Evolutionary conservation across 2,113 vertebrate genomes (phyloP).

Genomic region (Cercocebus atys): DNA sequence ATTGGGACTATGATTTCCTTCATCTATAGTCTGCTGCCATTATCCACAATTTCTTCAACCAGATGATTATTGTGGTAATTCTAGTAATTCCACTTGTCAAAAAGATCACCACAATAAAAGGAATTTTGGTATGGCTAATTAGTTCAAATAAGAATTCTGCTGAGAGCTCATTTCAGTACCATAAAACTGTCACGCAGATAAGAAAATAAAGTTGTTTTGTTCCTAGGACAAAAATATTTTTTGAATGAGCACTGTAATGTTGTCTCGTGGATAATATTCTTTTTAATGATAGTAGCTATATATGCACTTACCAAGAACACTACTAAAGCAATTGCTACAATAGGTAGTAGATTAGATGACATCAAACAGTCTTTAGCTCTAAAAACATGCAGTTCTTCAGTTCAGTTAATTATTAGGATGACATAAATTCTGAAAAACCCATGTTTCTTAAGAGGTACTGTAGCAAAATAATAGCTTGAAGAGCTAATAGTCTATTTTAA

Average conservation of each 20-base stretch:
- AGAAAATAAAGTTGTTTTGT: conserved; percentile 50
- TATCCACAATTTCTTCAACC: conserved; percentile 33
- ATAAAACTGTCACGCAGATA: neutral
- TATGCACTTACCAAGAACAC: neutral
- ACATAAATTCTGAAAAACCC: conserved; percentile 44
- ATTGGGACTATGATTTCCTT: neutral
- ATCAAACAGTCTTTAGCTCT: conserved; percentile 29
- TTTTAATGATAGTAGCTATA: neutral
- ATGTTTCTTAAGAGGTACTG: neutral
- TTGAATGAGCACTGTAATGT: conserved; percentile 25
- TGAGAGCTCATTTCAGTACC: neutral
- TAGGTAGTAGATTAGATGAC: neutral
- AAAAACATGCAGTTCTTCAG: conserved; percentile 43
- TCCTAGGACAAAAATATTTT: conserved; percentile 15
- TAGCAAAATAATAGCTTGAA: neutral
- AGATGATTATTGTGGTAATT: conserved; percentile 10
- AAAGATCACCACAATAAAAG: conserved; percentile 18
- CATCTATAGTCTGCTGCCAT: neutral
- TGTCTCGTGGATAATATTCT: neutral
- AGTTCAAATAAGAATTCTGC: conserved; percentile 42
- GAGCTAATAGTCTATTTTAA: conserved; percentile 37
- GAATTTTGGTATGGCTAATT: neutral
- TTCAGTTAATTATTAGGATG: conserved; percentile 58
- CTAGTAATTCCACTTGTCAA: conserved; percentile 11
- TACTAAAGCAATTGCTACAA: conserved; percentile 5